Percentiles rank a stretch among this genome's conserved stretches.
phyloP scores from a whole-genome alignment of 1,140 invertebrate genomes.

The Micrasema longulum region DNA sequence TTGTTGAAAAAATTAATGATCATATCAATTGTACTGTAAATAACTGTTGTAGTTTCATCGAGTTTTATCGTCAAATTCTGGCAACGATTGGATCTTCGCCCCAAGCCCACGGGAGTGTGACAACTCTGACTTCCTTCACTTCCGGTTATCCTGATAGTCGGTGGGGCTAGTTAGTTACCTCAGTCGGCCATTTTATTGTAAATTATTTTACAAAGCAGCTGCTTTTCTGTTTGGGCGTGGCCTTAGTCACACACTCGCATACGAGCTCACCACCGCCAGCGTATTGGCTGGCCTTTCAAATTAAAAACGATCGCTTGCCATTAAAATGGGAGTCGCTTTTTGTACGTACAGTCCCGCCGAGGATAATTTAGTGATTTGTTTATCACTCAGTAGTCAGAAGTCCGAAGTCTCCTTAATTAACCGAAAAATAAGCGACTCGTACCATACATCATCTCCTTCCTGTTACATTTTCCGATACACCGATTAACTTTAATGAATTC shows the following conservation, averaged over 20 bases:
- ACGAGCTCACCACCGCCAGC: constrained; percentile 24
- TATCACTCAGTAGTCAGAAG: not conserved
- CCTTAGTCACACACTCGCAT: constrained; percentile 20
- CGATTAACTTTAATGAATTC: not conserved
- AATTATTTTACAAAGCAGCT: constrained; percentile 43
- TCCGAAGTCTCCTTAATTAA: constrained; percentile 4
- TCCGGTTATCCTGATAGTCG: constrained; percentile 8
- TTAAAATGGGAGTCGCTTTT: constrained; percentile 36
- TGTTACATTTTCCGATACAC: not conserved
- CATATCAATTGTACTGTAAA: too few species aligned
- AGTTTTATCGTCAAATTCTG: too few species aligned
- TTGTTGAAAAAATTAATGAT: too few species aligned
- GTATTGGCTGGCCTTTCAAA: constrained; percentile 43
- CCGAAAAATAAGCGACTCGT: not conserved
- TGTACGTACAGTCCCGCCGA: not conserved
- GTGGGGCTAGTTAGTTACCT: not conserved
- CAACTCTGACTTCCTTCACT: constrained; percentile 20
- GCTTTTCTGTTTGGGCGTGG: constrained; percentile 43
- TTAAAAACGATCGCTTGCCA: constrained; percentile 35
- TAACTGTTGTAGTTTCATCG: too few species aligned
- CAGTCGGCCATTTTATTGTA: constrained; percentile 44
- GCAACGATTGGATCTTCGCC: too few species aligned
- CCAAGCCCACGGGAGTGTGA: not conserved
- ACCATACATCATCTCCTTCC: constrained; percentile 14
- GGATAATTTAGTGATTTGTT: constrained; percentile 17